Base-by-base conservation (phyloP, 2,113 vertebrate genomes). In the Takifugu flavidus region DNA sequence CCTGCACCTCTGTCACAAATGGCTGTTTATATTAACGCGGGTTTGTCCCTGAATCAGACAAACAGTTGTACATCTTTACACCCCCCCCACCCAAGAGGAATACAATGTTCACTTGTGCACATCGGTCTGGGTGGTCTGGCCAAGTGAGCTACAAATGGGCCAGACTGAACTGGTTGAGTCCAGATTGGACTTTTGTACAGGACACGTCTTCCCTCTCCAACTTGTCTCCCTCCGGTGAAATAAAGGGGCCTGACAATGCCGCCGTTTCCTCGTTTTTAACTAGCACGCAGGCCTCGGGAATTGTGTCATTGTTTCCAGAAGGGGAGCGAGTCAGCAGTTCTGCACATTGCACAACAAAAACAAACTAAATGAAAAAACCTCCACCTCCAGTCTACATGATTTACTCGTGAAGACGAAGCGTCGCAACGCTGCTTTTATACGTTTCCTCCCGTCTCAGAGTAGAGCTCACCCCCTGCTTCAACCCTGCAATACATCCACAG, bases 111-210 rank as follows among this genome's bases (percentile, higher is more conserved):
- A 61, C 67, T 86, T 88, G 78, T 88, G 75, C 64, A 29, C 65
- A 74, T 80, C 66, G 39, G 43, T 63, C 67, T 84, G 82, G 86
- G 87, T 89, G 87, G 87, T 88, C 86, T 53, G 20, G 59, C 52
- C 74, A 50, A 80, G 64, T 46, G 70, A 57, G 57, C 62, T 59
- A 51, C 57, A 68, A 85, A 67, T 55, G 72, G 75, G 78, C 74
- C 64, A 44, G 70, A 6, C 53, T 62, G 61, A 62, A 78, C 82
- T 49, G 53, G 77, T 72, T 82, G 64, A 74, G 62, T 68, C 59
- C 64, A 71, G 72, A 78, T 46, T 63, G 70, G 62, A 77, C 65
- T 58, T 72, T 78, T 85, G 71, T 78, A 59, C 62, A 2, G 75
- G 74, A 60, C 52, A 62, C 66, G 75, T 76, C 67, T 65, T 59